Conservation (phyloP, 2,888 invertebrate species). For the Trichopria drosophilae region DNA sequence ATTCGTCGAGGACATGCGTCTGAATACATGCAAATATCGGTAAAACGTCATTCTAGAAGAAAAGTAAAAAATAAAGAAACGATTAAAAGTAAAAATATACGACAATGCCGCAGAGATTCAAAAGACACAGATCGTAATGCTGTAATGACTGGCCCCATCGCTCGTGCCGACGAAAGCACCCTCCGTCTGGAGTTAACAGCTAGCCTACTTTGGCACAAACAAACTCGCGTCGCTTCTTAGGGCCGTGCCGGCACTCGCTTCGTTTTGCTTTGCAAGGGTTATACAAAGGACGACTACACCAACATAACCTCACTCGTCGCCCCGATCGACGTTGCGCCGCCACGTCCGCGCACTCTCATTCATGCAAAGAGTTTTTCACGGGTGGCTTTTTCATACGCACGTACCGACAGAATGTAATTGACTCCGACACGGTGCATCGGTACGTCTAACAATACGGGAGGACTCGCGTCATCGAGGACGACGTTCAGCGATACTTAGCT, state of each 20-base stretch:
- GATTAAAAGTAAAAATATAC: no score
- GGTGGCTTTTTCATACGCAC: slow-evolving; percentile 36
- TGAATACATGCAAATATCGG: no score
- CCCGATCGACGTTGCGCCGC: slow-evolving; percentile 28
- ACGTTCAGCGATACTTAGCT: background rate
- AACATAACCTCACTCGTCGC: slow-evolving; percentile 29
- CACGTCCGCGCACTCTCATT: slow-evolving; percentile 23
- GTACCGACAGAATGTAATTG: slow-evolving; percentile 57
- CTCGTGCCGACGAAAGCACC: slow-evolving; percentile 53
- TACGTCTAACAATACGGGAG: no score
- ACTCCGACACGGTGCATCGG: slow-evolving; percentile 53
- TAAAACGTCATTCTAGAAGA: background rate
- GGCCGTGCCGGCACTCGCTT: slow-evolving; percentile 55
- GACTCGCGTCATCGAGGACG: slow-evolving; percentile 12
- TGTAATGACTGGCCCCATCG: slow-evolving; percentile 58
- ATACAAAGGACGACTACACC: slow-evolving; percentile 33
- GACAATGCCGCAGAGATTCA: slow-evolving; percentile 46
- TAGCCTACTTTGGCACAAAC: slow-evolving; percentile 58
- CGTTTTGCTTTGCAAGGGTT: slow-evolving; percentile 38
- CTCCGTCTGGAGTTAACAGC: slow-evolving; percentile 37
- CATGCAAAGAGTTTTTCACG: slow-evolving; percentile 12
- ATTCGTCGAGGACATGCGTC: background rate
- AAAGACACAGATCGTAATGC: slow-evolving; percentile 54
- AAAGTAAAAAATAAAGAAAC: background rate
- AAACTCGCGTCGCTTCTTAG: slow-evolving; percentile 32